phyloP scores from a whole-genome alignment of 1,140 invertebrate genomes.

The Ceratosolen fusciceps region DNA sequence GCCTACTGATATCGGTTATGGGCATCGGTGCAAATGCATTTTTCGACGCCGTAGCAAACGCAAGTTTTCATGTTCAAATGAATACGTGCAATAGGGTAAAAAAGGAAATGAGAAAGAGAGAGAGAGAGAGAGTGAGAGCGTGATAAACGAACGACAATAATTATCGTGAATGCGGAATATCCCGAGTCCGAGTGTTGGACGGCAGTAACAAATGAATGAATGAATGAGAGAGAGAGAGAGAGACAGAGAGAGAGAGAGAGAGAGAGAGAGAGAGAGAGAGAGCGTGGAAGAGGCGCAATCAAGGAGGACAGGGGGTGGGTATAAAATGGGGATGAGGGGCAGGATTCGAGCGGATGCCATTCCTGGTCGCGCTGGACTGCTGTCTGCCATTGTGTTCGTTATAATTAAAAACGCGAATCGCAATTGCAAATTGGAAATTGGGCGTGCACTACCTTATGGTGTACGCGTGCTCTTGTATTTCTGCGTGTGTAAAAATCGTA shows the following conservation, averaged over 20 bases:
- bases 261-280: no score
- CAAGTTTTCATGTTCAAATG: slow-evolving; percentile 23
- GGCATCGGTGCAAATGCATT: slow-evolving; percentile 22
- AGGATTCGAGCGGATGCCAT: slow-evolving; percentile 69
- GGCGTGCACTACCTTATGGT: slow-evolving; percentile 43
- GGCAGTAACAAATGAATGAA: no score
- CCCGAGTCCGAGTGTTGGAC: slow-evolving; percentile 58
- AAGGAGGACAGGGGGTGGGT: neutral
- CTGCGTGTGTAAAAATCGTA: slow-evolving; percentile 35
- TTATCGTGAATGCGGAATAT: slow-evolving; percentile 72
- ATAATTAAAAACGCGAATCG: slow-evolving; percentile 74
- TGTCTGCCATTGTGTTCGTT: slow-evolving; percentile 71
- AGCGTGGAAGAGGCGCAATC: no score
- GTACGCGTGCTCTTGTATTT: slow-evolving; percentile 34
- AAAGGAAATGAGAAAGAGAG: slow-evolving; percentile 46
- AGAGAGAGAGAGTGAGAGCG: slow-evolving; percentile 47
- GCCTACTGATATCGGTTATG: slow-evolving; percentile 7
- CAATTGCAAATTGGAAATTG: slow-evolving; percentile 74
- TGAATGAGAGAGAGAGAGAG: slow-evolving; percentile 19
- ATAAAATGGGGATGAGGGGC: slow-evolving; percentile 50
- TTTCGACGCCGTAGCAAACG: slow-evolving; percentile 33
- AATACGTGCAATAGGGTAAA: slow-evolving; percentile 9
- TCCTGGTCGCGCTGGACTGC: slow-evolving; percentile 63
- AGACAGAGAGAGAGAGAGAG: no score
- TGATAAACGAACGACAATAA: slow-evolving; percentile 70